Conservation (phyloP, 2,888 invertebrate genomes). For the Clostera curtula region DNA sequence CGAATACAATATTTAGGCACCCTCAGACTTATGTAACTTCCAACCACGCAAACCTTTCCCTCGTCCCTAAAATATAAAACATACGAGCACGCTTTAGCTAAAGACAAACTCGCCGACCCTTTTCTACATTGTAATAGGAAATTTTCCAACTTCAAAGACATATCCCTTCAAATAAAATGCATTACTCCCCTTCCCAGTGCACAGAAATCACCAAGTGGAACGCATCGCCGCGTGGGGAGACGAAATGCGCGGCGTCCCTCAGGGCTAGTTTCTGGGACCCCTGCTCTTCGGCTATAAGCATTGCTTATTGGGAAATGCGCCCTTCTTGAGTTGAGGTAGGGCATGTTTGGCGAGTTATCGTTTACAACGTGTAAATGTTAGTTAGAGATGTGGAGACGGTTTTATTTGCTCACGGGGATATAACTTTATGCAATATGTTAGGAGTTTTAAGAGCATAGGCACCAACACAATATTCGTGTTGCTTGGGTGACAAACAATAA, state of each 20-base stretch:
- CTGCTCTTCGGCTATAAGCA: conserved; percentile 33
- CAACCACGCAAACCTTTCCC: no score
- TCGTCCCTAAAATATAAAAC: conserved; percentile 8
- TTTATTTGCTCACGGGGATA: conserved; percentile 13
- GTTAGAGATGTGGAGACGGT: conserved; percentile 25
- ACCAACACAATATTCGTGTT: background rate
- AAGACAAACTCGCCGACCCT: conserved; percentile 20
- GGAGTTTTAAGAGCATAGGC: no score
- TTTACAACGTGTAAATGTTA: conserved; percentile 60
- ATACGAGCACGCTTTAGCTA: conserved; percentile 14
- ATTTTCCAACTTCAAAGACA: conserved; percentile 29
- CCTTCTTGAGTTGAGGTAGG: conserved; percentile 23
- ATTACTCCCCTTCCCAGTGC: conserved; percentile 32
- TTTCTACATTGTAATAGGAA: conserved; percentile 21
- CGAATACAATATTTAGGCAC: no score
- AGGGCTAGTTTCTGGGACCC: conserved; percentile 34
- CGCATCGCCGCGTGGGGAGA: conserved; percentile 43
- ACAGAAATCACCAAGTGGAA: conserved; percentile 37
- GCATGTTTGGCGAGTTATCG: conserved; percentile 34
- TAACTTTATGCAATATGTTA: background rate
- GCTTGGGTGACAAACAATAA: background rate
- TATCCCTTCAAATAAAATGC: conserved; percentile 35
- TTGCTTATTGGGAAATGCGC: conserved; percentile 41
- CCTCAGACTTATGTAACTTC: no score
- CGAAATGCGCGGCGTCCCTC: conserved; percentile 52